phyloP scores from a whole-genome alignment of 2,797 vertebrate genomes.

The Pangasius djambal region DNA sequence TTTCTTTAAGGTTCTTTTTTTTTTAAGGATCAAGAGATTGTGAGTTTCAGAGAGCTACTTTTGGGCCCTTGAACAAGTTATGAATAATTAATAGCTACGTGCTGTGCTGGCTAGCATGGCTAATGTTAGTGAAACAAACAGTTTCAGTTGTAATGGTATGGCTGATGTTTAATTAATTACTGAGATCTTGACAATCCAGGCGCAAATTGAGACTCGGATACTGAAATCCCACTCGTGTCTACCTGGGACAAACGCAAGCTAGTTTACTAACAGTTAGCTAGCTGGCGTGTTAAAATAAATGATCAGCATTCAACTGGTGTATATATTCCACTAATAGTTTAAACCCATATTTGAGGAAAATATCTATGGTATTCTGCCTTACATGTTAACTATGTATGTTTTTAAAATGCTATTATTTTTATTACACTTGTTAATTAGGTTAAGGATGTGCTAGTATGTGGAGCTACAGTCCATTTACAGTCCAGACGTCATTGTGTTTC shows the following conservation, averaged over 20 bases:
- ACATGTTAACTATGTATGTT: not conserved
- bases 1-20: not conserved
- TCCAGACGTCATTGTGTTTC: not conserved
- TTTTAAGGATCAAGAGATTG: not conserved
- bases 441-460: not conserved
- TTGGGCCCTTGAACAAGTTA: not conserved
- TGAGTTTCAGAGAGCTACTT: not conserved
- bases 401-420: not conserved
- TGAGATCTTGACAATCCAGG: not conserved
- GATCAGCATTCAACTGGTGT: not conserved
- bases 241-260: too few relatives aligned
- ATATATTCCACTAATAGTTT: not conserved
- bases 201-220: not conserved
- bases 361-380: not conserved
- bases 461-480: not conserved
- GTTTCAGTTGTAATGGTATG: not conserved
- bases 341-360: not conserved
- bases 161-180: not conserved
- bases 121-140: not conserved
- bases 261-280: not conserved
- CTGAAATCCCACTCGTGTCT: not conserved
- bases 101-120: not conserved
- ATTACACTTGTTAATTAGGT: not conserved
- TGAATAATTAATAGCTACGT: not conserved
- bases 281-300: not conserved